Evolutionary conservation across 2,797 vertebrate genomes (phyloP).

Genomic region (Phalloptychus januarius): DNA sequence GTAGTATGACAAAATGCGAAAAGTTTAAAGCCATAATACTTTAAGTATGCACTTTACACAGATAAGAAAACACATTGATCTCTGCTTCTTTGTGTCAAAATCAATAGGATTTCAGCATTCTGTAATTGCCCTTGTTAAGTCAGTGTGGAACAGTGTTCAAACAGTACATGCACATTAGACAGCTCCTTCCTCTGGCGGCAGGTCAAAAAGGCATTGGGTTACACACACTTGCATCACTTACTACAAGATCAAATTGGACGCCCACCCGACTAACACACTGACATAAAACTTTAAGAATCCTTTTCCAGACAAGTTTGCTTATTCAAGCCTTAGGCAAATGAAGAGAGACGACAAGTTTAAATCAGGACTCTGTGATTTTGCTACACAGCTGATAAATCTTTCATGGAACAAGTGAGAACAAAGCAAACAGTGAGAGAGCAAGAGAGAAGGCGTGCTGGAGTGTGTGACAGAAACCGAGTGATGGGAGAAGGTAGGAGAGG

Average conservation of each 20-base stretch:
- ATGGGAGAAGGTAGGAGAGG: conserved; percentile 13
- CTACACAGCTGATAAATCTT: conserved; percentile 25
- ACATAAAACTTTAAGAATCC: conserved; percentile 47
- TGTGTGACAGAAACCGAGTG: conserved; percentile 33
- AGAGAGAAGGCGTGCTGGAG: conserved; percentile 3
- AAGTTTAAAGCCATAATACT: neutral
- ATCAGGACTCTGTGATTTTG: conserved; percentile 27
- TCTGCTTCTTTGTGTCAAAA: conserved; percentile 30
- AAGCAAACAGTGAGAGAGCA: conserved; percentile 16
- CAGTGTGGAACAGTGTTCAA: conserved; percentile 31
- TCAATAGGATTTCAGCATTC: conserved; percentile 31
- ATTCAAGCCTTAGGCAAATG: conserved; percentile 34
- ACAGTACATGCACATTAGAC: neutral
- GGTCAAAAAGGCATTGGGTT: conserved; percentile 42
- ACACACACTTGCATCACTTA: conserved; percentile 33
- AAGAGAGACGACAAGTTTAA: conserved; percentile 25
- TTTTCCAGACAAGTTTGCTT: conserved; percentile 28
- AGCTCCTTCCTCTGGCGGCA: conserved; percentile 24
- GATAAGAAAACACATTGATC: conserved; percentile 18
- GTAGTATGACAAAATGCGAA: neutral
- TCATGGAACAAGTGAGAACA: conserved; percentile 17
- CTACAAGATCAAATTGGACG: neutral
- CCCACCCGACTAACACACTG: conserved; percentile 49
- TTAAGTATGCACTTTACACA: neutral
- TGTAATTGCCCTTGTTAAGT: conserved; percentile 45